Evolutionary conservation across 2,888 invertebrate species (phyloP).

Genomic region (Aricia artaxerxes): DNA sequence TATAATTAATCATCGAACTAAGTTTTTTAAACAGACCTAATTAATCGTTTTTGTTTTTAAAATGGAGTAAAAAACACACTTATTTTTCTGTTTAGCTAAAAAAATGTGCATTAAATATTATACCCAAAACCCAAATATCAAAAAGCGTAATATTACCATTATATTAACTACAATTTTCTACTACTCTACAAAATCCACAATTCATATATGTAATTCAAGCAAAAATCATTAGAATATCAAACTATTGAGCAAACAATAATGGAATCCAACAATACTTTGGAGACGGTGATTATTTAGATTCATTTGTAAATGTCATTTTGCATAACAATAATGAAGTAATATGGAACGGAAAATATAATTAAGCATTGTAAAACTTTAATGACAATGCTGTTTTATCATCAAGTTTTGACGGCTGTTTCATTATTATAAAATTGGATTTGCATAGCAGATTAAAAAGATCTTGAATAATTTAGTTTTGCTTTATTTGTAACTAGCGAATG

Average conservation of each 20-base stretch:
- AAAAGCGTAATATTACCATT: too few species aligned
- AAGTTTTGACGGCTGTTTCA: slow-evolving; percentile 30
- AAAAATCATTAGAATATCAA: neutral
- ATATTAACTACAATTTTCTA: too few species aligned
- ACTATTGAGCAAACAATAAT: neutral
- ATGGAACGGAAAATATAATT: slow-evolving; percentile 26
- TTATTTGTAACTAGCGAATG: slow-evolving; percentile 24
- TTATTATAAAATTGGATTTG: slow-evolving; percentile 30
- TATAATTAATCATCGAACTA: too few species aligned
- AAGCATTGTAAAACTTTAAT: slow-evolving; percentile 31
- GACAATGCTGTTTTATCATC: slow-evolving; percentile 26
- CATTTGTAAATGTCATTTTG: slow-evolving; percentile 24
- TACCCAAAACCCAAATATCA: too few species aligned
- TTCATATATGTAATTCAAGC: too few species aligned
- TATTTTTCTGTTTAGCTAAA: too few species aligned
- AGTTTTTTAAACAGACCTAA: too few species aligned
- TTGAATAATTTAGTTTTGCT: slow-evolving; percentile 29
- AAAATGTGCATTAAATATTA: too few species aligned
- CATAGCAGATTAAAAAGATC: slow-evolving; percentile 29
- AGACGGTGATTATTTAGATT: slow-evolving; percentile 21
- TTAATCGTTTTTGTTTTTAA: too few species aligned
- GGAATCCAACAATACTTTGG: slow-evolving; percentile 6
- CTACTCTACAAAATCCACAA: too few species aligned
- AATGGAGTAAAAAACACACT: too few species aligned
- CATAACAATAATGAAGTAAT: slow-evolving; percentile 29